Evolutionary conservation across 1,140 invertebrate genomes (phyloP).

Genomic region (Plectus sambesii): DNA sequence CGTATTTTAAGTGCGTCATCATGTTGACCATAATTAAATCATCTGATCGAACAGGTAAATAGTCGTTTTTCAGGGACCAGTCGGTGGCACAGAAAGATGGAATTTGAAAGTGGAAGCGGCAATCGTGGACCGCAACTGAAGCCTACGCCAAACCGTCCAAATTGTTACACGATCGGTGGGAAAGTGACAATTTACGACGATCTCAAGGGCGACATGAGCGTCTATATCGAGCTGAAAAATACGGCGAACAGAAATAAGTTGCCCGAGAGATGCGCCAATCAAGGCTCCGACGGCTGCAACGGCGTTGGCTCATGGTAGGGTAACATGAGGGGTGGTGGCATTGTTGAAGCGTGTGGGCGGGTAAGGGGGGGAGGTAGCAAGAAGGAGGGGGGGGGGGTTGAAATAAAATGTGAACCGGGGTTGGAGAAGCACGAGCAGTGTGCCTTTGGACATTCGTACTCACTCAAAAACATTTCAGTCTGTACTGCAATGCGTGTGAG

Average conservation of each 20-base stretch:
- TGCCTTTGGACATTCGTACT: no score
- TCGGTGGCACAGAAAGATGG: constrained; percentile 41
- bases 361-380: no score
- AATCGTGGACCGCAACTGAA: constrained; percentile 33
- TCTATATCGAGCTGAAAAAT: constrained; percentile 38
- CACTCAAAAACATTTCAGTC: constrained; percentile 24
- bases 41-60: not conserved
- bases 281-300: constrained; percentile 39
- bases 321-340: no score
- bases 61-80: constrained; percentile 28
- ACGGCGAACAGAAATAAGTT: constrained; percentile 41
- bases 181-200: constrained; percentile 37
- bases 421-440: no score
- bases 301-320: constrained; percentile 41
- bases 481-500: constrained; percentile 44
- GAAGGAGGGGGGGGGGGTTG: no score
- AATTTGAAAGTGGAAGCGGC: constrained; percentile 41
- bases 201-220: constrained; percentile 44
- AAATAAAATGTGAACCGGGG: no score
- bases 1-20: no score
- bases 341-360: no score
- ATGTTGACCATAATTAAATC: no score
- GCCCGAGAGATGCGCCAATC: constrained; percentile 38
- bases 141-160: constrained; percentile 11
- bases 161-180: constrained; percentile 42